A percentile compares a stretch with the other conserved stretches of the same genome.
These are phyloP conservation scores for Macroglossus sobrinus DNA, from an alignment of 2,113 vertebrate species.

Conservation along the genomic window DNA sequence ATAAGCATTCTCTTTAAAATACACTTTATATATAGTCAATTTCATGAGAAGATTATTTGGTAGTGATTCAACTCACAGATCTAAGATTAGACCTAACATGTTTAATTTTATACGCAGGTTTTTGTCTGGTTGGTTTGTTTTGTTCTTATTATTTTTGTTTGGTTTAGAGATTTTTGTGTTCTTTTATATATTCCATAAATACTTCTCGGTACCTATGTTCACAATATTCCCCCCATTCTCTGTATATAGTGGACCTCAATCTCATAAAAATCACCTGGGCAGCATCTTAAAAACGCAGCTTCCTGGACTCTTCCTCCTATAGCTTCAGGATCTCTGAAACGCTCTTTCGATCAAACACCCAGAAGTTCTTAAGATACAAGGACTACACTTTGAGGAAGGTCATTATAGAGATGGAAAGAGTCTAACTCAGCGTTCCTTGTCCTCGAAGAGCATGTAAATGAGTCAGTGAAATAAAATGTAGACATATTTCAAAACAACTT, in stretches of 20 bases:
- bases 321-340: not conserved
- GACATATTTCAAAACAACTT: not conserved
- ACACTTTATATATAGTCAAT: not conserved
- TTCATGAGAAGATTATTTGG: not conserved
- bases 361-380: not conserved
- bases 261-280: not conserved
- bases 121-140: not conserved
- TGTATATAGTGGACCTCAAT: not conserved
- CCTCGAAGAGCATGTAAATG: not conserved
- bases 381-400: not conserved
- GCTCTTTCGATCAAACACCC: not conserved
- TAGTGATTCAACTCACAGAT: not conserved
- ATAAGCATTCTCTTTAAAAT: not conserved
- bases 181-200: not conserved
- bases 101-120: not conserved
- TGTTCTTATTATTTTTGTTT: not conserved
- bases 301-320: not conserved
- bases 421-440: not conserved
- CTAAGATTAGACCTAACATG: not conserved
- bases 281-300: not conserved
- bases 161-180: not conserved
- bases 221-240: not conserved
- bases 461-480: not conserved
- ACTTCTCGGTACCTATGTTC: not conserved
- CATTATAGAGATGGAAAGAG: not conserved